Base-by-base conservation (phyloP, 1,140 invertebrate species). In the Lepidostoma basale region DNA sequence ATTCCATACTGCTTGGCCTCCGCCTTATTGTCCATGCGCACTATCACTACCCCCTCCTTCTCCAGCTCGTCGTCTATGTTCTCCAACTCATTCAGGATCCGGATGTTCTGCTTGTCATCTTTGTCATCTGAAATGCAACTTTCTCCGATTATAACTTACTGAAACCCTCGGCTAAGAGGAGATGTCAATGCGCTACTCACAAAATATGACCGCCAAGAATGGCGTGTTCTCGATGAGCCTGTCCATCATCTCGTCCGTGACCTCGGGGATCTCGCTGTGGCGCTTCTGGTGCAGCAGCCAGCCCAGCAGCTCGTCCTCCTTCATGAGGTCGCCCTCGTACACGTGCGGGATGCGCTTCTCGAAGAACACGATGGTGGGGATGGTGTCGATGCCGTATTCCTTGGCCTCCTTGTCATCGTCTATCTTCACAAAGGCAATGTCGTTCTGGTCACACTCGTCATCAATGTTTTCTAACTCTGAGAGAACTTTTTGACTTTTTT, bases 181-280 rank as follows among this genome's bases (percentile, higher is more conserved):
- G n/a, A n/a, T n/a, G n/a, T n/a, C n/a, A n/a, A n/a, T n/a, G n/a
- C n/a, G 22, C 59, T 71, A 81, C 91, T 90, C 84, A 94, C 92
- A 94, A 76, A 94, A 94, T 69, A 94, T 85, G 73, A 95, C 94
- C 56, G 92, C 93, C 59, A 95, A 83, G 77, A 88, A 93, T 33
- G 88, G 85, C 33, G 90, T 88, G 28, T 82, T 89, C 68, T 93
- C 92, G 64, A 96, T 90, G n/a, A 97, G 83, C 76, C 92, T 91
- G 73, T 96, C 93, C 84, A 96, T 90, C 91, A 97, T 97, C 85
- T 96, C 93, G 79, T 95, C 92, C 12, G 94, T 96, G 16, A 97
- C 89, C 79, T 95, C 92, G 49, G 94, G 93, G 75, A 96, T 97
- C 84, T 95, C 93, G 74, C 92, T 92, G 76, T 95, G 92, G 68